Evolutionary conservation across 2,888 invertebrate genomes (phyloP).

Genomic region (Sycophila texana): DNA sequence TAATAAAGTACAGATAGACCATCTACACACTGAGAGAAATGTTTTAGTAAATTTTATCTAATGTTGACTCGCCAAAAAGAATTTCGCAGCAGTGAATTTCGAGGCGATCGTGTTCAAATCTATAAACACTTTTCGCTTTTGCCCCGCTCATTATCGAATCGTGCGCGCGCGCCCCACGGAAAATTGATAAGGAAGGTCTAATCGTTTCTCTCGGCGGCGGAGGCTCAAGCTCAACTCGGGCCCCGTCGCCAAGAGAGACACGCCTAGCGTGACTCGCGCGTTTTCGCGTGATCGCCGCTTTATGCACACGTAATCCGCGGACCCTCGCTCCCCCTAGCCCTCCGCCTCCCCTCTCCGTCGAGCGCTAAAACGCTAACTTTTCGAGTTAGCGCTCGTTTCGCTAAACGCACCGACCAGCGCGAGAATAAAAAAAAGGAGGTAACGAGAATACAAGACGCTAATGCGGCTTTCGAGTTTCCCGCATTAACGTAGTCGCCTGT

Average conservation of each 20-base stretch:
- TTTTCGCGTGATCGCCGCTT: slow-evolving; percentile 45
- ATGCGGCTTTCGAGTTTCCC: too few species aligned
- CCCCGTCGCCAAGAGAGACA: not conserved
- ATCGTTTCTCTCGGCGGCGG: slow-evolving; percentile 38
- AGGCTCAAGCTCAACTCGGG: not conserved
- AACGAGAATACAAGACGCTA: too few species aligned
- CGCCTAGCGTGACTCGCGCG: slow-evolving; percentile 38
- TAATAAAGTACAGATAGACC: too few species aligned
- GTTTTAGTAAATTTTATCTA: too few species aligned
- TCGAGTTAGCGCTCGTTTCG: slow-evolving; percentile 27
- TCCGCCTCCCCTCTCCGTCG: not conserved
- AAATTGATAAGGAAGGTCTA: slow-evolving; percentile 51
- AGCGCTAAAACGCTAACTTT: slow-evolving; percentile 39
- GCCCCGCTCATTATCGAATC: slow-evolving; percentile 30
- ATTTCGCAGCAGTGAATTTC: too few species aligned
- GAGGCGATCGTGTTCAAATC: not conserved
- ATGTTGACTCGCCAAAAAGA: not conserved
- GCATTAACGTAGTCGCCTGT: not conserved
- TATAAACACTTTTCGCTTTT: slow-evolving; percentile 16
- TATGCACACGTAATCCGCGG: not conserved
- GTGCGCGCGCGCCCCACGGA: not conserved
- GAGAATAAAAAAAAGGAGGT: not conserved
- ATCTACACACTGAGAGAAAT: too few species aligned
- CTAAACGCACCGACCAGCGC: not conserved
- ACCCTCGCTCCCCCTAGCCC: not conserved